Conservation (phyloP, 2,797 vertebrate species). For the Hemitrygon akajei region DNA sequence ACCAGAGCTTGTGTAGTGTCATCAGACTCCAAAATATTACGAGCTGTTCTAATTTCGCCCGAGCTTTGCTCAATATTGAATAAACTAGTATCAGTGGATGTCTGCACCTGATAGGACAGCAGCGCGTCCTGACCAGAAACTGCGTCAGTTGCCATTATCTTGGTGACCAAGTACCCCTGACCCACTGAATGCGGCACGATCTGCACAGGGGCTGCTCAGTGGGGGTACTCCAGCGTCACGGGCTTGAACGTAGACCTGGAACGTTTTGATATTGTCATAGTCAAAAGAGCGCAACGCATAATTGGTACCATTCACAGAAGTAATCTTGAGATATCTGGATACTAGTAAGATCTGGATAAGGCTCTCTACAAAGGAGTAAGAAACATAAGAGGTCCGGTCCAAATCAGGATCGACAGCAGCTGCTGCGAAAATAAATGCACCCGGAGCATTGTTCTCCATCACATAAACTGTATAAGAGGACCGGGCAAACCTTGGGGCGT, state of each 20-base stretch:
- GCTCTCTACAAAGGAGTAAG: constrained; percentile 50
- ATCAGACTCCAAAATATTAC: constrained; percentile 48
- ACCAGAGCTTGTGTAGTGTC: constrained; percentile 44
- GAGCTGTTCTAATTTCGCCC: constrained; percentile 51
- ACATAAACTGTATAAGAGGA: constrained; percentile 53
- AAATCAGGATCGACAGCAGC: constrained; percentile 53
- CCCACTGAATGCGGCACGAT: constrained; percentile 52
- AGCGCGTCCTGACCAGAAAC: constrained; percentile 58
- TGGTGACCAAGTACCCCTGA: constrained; percentile 53
- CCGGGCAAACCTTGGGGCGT: constrained; percentile 49
- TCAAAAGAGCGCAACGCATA: constrained; percentile 58
- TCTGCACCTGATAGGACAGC: constrained; percentile 52
- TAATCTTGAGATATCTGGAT: constrained; percentile 52
- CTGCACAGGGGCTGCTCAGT: constrained; percentile 53
- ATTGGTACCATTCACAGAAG: constrained; percentile 54
- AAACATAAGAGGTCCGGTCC: constrained; percentile 49
- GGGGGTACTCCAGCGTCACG: constrained; percentile 55
- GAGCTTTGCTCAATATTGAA: constrained; percentile 52
- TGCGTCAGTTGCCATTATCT: constrained; percentile 55
- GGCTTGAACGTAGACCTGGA: constrained; percentile 55
- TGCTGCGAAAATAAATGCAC: constrained; percentile 48
- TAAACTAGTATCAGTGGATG: constrained; percentile 53
- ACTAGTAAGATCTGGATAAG: constrained; percentile 39
- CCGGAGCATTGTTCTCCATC: constrained; percentile 54
- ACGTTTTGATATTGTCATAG: constrained; percentile 58